Base-by-base conservation (phyloP, 2,888 invertebrate species). In the Griposia aprilina region DNA sequence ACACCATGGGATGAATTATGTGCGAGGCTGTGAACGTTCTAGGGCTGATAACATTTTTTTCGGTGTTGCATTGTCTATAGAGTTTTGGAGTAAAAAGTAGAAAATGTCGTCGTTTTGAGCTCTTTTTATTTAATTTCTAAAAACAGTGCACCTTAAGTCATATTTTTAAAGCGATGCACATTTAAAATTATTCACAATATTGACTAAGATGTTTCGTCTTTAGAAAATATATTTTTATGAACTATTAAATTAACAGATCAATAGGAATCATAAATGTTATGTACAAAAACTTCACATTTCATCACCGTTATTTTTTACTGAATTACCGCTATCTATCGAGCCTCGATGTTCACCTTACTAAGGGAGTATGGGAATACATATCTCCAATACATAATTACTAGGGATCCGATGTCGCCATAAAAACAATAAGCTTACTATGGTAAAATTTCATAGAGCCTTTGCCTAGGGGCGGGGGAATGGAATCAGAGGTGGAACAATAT, bases 301-400 rank as follows among this genome's bases (percentile, higher is more conserved):
- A 7, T 20, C 1, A 23, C 0, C 10, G 2, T 30, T 26, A 45
- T 20, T 74, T 55, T 20, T 59, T 50, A 4, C 4, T 17, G 50
- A 50, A 50, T 17, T 6, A 50, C 17, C 60, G 79, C 63, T 74
- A 13, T n/a, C 20, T 65, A 55, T 50, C 11, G 50, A 59, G 50
- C 65, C 72, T 60, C 57, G 30, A 57, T 74, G 30, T 68, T 67
- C 59, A 74, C 50, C 60, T 74, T 80, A 83, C 83, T 67, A 72
- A 80, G 88, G 88, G 86, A 82, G 30, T 81, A 74, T 83, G 80
- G 83, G 82, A 87, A 87, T 88, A 88, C 78, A 86, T 89, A 85
- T 89, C 77, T 85, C 74, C 78, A 83, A 82, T 85, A 89, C 80
- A 85, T 86, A 87, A 89, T 89, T 88, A 87, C 81, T 71, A 65